Conservation (phyloP, 2,888 invertebrate genomes). For the Molorchus minor region DNA sequence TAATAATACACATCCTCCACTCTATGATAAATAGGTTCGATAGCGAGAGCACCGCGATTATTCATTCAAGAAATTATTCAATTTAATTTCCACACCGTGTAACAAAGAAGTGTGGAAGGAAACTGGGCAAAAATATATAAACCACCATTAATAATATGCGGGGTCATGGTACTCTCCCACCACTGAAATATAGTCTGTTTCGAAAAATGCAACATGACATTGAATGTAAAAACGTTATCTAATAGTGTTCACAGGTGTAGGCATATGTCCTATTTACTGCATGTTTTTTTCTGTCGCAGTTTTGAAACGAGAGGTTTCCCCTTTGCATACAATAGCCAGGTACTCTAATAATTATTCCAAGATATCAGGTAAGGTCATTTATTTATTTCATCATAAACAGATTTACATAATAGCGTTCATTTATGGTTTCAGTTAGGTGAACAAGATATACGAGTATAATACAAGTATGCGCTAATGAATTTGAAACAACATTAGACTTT, state of each 20-base stretch:
- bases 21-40: conserved; percentile 3
- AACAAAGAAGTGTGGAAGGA: background rate
- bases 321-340: no score
- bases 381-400: no score
- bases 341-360: no score
- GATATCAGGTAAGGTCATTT: no score
- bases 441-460: no score
- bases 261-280: background rate
- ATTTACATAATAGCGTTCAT: no score
- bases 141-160: conserved; percentile 14
- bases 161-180: conserved; percentile 21
- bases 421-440: no score
- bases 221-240: background rate
- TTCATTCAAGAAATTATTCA: conserved; percentile 1
- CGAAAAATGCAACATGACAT: conserved; percentile 11
- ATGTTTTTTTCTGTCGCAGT: background rate
- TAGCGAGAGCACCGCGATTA: background rate
- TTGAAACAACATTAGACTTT: no score
- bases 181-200: conserved; percentile 1
- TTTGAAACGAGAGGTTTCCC: no score
- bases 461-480: no score
- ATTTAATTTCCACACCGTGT: background rate
- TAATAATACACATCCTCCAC: background rate
- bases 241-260: background rate
- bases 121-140: conserved; percentile 16